Evolutionary conservation across 2,888 invertebrate genomes (phyloP), one percentile per base, ranked within the genome.

Genomic region (Hypercompe scribonia): DNA sequence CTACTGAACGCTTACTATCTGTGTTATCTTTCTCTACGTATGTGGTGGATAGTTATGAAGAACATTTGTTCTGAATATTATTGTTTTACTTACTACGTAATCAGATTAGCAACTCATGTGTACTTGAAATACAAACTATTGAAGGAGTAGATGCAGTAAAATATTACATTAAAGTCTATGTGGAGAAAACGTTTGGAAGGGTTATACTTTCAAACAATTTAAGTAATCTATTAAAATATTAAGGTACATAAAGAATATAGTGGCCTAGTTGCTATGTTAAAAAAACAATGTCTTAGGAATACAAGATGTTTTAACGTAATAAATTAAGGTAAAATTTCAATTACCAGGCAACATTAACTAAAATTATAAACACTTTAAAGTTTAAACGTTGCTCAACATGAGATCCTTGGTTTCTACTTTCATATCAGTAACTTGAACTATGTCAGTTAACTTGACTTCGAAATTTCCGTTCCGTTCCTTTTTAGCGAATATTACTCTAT

Each of bases 1-100:
- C 70, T 64, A n/a, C 54, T 69, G 10, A 31, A 28, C 42, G 42
- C 63, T 61, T 61, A 70, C 33, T 64, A 46, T 34, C 3, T 58
- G 54, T 5, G 24, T n/a, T 24, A 66, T 24, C 13, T 36, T 15
- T n/a, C 31, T 61, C 36, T 34, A 24, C 67, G 34, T 61, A 36
- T 21, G 61, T n/a, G n/a, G n/a, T n/a, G n/a, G n/a, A n/a, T n/a
- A n/a, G n/a, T n/a, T n/a, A n/a, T n/a, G n/a, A n/a, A 10, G 24
- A 54, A 54, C n/a, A n/a, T n/a, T 54, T 50, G 4, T 50, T 1
- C 50, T 54, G 2, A 21, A n/a, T 54, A 54, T 11, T 54, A 50
- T 50, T 50, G 10, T 24, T 54, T 54, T n/a, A 11, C 24, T 54
- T 54, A 54, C n/a, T n/a, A 54, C 1, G 18, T 46, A 46, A 21